phyloP scores from a whole-genome alignment of 2,113 vertebrate species.

The Haemorhous mexicanus region DNA sequence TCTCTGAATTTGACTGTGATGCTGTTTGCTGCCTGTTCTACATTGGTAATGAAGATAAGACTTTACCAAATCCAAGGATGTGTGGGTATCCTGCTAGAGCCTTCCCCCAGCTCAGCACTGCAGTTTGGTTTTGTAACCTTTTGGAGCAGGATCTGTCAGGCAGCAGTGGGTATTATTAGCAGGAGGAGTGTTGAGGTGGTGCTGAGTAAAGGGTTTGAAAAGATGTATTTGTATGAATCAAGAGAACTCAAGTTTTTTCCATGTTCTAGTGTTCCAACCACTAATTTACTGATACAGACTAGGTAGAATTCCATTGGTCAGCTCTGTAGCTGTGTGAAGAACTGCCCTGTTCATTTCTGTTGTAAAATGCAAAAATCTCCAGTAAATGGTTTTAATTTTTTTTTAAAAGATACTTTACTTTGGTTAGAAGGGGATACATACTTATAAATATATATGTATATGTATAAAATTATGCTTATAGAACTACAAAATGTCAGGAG shows the following conservation, averaged over 20 bases:
- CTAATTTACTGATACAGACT: background rate
- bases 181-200: background rate
- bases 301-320: background rate
- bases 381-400: fast-evolving
- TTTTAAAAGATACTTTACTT: background rate
- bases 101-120: background rate
- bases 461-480: background rate
- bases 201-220: background rate
- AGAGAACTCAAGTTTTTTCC: background rate
- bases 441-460: background rate
- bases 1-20: background rate
- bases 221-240: no score
- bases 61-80: background rate
- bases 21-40: background rate
- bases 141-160: background rate
- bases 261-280: background rate
- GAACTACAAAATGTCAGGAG: background rate
- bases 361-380: background rate
- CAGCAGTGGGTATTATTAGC: background rate
- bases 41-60: background rate
- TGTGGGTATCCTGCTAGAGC: background rate
- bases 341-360: background rate
- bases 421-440: background rate
- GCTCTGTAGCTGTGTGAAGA: background rate
- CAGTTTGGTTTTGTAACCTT: background rate